Evolutionary conservation across 2,113 vertebrate species (phyloP).

Genomic region (Mohoua ochrocephala): DNA sequence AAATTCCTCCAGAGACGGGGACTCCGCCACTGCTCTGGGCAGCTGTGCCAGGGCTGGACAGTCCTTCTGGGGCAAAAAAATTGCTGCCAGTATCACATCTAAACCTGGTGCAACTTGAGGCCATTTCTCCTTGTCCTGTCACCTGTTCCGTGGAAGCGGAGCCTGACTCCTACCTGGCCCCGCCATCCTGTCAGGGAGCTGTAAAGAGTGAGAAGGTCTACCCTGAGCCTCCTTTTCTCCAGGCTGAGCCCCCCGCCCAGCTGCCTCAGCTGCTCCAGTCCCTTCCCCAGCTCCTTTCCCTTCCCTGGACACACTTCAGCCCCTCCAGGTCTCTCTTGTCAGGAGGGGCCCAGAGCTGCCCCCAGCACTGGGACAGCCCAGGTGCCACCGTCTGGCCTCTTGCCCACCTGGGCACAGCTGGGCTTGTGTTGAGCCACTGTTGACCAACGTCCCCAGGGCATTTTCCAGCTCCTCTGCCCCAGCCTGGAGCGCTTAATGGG

Average conservation of each 20-base stretch:
- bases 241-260: neutral
- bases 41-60: neutral
- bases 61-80: neutral
- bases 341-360: neutral
- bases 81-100: neutral
- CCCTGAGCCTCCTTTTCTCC: neutral
- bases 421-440: neutral
- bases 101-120: neutral
- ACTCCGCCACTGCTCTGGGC: neutral
- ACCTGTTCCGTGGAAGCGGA: neutral
- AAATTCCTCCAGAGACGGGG: neutral
- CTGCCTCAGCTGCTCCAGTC: neutral
- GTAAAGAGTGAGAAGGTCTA: neutral
- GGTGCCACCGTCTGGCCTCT: neutral
- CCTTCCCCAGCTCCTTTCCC: neutral
- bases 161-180: accelerated
- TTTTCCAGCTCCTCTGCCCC: neutral
- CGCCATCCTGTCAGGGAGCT: neutral
- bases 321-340: neutral
- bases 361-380: neutral
- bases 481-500: neutral
- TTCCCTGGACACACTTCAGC: neutral
- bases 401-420: neutral
- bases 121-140: neutral
- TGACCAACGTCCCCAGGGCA: neutral